These are phyloP conservation scores for Chrysomallon squamiferum DNA, from an alignment of 1,140 invertebrate genomes.

Conservation along the genomic window DNA sequence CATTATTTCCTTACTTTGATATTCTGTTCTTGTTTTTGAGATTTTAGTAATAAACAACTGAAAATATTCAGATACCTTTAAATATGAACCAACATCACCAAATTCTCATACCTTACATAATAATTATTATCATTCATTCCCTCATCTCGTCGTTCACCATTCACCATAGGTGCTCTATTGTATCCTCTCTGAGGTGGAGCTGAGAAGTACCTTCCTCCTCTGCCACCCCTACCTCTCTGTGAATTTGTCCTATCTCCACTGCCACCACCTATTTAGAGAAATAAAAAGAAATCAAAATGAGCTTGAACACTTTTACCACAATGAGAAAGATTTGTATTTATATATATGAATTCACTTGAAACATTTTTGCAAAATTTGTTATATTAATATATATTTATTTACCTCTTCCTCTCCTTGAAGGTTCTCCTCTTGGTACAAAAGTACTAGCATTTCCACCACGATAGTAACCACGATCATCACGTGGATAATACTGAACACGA, in stretches of 20 bases:
- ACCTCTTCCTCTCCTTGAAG: constrained; percentile 67
- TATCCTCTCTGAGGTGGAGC: constrained; percentile 45
- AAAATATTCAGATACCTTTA: too few species aligned
- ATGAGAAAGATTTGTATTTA: too few species aligned
- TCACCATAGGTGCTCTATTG: constrained; percentile 26
- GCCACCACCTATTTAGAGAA: constrained; percentile 23
- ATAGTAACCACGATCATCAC: constrained; percentile 8
- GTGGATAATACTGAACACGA: not conserved
- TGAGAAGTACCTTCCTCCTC: constrained; percentile 34
- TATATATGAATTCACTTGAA: too few species aligned
- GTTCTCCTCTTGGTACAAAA: constrained; percentile 80
- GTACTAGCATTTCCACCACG: constrained; percentile 12
- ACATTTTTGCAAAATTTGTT: too few species aligned
- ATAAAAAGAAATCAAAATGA: not conserved
- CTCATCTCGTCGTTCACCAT: constrained; percentile 12
- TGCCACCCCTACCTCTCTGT: constrained; percentile 25
- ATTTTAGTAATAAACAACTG: too few species aligned
- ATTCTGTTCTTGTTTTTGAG: too few species aligned
- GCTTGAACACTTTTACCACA: constrained; percentile 1
- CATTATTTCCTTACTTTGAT: too few species aligned
- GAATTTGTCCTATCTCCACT: constrained; percentile 25
- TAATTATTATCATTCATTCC: not conserved
- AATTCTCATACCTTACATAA: not conserved
- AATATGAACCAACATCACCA: too few species aligned
- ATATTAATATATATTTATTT: not conserved